These are phyloP conservation scores for Lepus americanus DNA, from an alignment of 2,113 vertebrate species.

Conservation along the genomic window DNA sequence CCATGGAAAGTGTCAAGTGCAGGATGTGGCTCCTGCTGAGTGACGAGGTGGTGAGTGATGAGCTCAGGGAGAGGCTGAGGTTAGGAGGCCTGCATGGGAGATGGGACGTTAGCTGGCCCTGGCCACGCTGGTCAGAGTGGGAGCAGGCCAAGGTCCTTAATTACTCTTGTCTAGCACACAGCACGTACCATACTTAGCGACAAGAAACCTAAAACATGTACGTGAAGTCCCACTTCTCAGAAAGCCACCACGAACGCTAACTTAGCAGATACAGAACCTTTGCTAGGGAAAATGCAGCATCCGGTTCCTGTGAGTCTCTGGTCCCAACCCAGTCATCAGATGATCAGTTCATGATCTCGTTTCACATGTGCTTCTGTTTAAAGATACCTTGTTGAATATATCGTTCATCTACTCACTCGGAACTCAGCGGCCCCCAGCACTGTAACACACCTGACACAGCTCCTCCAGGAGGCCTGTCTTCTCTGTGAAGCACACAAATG, in stretches of 20 bases:
- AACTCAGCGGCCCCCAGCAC: background rate
- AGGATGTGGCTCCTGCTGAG: background rate
- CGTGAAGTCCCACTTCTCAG: background rate
- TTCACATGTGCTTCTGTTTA: background rate
- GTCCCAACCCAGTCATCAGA: background rate
- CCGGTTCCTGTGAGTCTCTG: too few relatives aligned
- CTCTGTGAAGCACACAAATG: background rate
- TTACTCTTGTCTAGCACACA: background rate
- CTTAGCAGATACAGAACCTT: background rate
- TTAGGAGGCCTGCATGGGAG: background rate
- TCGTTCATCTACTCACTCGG: background rate
- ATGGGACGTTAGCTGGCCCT: too few relatives aligned
- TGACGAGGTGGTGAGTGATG: too few relatives aligned
- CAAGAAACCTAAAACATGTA: background rate
- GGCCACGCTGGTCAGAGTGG: background rate
- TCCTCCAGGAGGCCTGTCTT: background rate
- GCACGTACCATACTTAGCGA: background rate
- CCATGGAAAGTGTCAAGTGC: background rate
- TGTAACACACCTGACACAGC: too few relatives aligned
- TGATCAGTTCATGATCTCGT: too few relatives aligned
- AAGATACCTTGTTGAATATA: background rate
- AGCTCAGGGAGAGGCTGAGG: background rate
- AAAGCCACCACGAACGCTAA: accelerated
- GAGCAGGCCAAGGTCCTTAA: too few relatives aligned
- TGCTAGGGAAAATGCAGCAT: background rate